Percentiles rank a stretch among this genome's conserved stretches.
phyloP scores from a whole-genome alignment of 2,888 invertebrate species.

The Eurytoma adleriae region DNA sequence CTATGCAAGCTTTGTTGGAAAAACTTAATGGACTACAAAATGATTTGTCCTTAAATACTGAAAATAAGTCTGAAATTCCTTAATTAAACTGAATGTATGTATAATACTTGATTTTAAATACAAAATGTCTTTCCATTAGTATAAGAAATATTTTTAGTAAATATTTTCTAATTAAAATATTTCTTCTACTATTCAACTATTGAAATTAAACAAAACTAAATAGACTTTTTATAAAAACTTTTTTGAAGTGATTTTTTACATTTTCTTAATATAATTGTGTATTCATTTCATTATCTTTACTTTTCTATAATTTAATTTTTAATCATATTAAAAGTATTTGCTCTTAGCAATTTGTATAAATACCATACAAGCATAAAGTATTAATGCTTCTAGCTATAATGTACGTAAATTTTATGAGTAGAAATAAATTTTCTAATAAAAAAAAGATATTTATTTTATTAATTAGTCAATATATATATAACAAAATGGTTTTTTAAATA shows the following conservation, averaged over 20 bases:
- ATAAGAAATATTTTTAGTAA: slow-evolving; percentile 20
- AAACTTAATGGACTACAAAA: slow-evolving; percentile 77
- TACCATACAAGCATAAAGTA: no score
- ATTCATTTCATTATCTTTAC: background rate
- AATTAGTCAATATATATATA: slow-evolving; percentile 7
- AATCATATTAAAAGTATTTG: background rate
- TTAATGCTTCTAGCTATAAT: background rate
- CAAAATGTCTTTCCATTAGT: slow-evolving; percentile 63
- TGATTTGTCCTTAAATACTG: slow-evolving; percentile 57
- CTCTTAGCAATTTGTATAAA: no score
- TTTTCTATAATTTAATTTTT: slow-evolving; percentile 16
- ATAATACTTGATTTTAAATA: slow-evolving; percentile 59
- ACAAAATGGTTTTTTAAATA: slow-evolving; percentile 13
- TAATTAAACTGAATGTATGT: background rate
- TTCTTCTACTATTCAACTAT: slow-evolving; percentile 14
- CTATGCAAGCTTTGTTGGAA: slow-evolving; percentile 79
- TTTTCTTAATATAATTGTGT: background rate
- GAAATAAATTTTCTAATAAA: slow-evolving; percentile 15
- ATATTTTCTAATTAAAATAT: slow-evolving; percentile 15
- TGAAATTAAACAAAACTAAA: background rate
- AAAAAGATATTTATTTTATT: slow-evolving; percentile 16
- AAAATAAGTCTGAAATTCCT: slow-evolving; percentile 37
- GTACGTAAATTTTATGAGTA: slow-evolving; percentile 17
- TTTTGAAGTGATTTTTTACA: slow-evolving; percentile 16
- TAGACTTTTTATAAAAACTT: slow-evolving; percentile 8